Evolutionary conservation across 2,888 invertebrate species (phyloP), one percentile per base, ranked within the genome.

Genomic region (Ormyrus rosae): DNA sequence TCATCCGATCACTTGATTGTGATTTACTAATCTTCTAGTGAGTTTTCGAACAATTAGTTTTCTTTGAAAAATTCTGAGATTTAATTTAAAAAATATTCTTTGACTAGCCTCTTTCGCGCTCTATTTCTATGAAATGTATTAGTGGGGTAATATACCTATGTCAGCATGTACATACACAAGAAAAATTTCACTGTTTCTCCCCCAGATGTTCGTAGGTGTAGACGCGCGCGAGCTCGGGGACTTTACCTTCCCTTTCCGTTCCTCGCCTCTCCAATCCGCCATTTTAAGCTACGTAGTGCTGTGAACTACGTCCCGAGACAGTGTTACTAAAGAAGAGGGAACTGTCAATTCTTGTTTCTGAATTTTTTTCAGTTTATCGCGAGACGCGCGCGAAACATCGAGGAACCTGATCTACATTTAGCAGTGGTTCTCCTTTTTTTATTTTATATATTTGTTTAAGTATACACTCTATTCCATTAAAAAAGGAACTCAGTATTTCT

Each of bases 201-300:
- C 64, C 19, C 34, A 71, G 48, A 50, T n/a, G 46, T 34, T 50
- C 34, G 6, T 56, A 13, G 64, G 53, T 7, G 71, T 51, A 73
- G 63, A 69, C 55, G 63, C 45, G 63, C 64, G 63, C 56, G 63
- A 69, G 64, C 19, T 11, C 7, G 10, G 34, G 60, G 34, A 34
- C 51, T 67, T 68, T 72, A 67, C 68, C 64, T 67, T 69, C 75
- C 60, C 70, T 73, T 81, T 72, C 34, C 67, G 51, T 81, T 72
- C 73, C 69, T 69, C 72, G 55, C 60, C 50, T 34, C 51, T 13
- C 45, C 51, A 34, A 34, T 77, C 78, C 81, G 81, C 79, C 78
- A 78, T 81, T 79, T 81, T 78, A 76, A 68, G 75, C 72, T 78
- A 69, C 79, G 72, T 81, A 75, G 78, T 74, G 56, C 67, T 34